Evolutionary conservation across 2,888 invertebrate species (phyloP).

Genomic region (Callinectes sapidus): DNA sequence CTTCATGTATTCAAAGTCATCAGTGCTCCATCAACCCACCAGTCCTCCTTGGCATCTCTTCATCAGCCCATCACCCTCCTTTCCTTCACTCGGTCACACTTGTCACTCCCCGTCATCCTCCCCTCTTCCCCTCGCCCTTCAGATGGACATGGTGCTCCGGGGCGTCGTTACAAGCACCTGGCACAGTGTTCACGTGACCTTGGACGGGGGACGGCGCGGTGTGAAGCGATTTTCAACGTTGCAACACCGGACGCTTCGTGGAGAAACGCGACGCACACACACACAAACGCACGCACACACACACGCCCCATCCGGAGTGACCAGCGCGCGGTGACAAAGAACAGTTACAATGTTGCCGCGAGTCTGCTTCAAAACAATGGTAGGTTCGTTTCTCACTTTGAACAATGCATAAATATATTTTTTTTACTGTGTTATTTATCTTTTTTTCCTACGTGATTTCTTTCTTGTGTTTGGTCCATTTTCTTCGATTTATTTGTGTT

Average conservation of each 20-base stretch:
- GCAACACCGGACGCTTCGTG: not conserved
- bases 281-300: not conserved
- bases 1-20: too few species aligned
- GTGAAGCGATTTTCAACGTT: not conserved
- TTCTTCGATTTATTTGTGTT: not conserved
- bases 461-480: not conserved
- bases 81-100: not conserved
- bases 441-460: not conserved
- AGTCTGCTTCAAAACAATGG: not conserved
- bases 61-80: not conserved
- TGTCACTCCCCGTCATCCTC: not conserved
- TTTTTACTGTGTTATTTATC: not conserved
- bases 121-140: not conserved
- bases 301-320: not conserved
- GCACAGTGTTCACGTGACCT: not conserved
- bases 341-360: not conserved
- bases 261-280: not conserved
- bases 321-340: conserved; percentile 3
- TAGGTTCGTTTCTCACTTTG: not conserved
- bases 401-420: not conserved
- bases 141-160: not conserved
- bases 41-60: not conserved
- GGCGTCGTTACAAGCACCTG: not conserved
- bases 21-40: not conserved
- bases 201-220: not conserved